Conservation (phyloP, 1,140 invertebrate genomes). For the Tetragonula clypearis region DNA sequence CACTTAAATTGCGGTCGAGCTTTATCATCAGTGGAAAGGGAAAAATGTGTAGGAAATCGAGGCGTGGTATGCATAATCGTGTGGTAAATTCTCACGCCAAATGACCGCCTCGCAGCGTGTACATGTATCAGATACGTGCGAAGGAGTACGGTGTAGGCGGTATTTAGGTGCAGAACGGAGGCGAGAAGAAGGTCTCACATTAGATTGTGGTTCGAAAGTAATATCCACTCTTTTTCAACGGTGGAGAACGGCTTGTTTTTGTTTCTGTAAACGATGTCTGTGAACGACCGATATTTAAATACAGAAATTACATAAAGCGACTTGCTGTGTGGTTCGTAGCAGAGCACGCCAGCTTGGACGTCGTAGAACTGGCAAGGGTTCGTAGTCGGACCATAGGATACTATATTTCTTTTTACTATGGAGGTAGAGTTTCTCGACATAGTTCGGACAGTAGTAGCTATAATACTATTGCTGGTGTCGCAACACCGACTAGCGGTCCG, state of each 20-base stretch:
- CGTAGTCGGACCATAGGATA: not conserved
- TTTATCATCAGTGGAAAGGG: conserved; percentile 49
- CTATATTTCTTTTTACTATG: not conserved
- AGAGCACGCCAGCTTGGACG: not conserved
- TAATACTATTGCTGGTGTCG: conserved; percentile 4
- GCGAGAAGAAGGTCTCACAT: conserved; percentile 65
- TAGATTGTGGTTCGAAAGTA: conserved; percentile 57
- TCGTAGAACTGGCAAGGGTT: conserved; percentile 1
- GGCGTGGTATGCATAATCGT: conserved; percentile 69
- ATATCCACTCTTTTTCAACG: conserved; percentile 41
- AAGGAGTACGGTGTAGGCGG: conserved; percentile 60
- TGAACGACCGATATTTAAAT: not conserved
- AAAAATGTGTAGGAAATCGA: conserved; percentile 72
- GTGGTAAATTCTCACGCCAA: conserved; percentile 68
- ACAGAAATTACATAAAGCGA: not conserved
- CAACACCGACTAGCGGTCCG: conserved; percentile 25
- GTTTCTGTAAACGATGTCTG: too few species aligned
- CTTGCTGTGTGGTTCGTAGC: not conserved
- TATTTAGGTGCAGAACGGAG: conserved; percentile 68
- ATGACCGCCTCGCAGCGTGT: conserved; percentile 48
- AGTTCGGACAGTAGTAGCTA: conserved; percentile 2
- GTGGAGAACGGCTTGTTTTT: not conserved
- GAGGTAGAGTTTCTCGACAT: conserved; percentile 8
- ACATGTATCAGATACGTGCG: conserved; percentile 43
- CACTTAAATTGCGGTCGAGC: conserved; percentile 41